Conservation (phyloP, 2,888 invertebrate genomes). For the Heliconius ismenius region DNA sequence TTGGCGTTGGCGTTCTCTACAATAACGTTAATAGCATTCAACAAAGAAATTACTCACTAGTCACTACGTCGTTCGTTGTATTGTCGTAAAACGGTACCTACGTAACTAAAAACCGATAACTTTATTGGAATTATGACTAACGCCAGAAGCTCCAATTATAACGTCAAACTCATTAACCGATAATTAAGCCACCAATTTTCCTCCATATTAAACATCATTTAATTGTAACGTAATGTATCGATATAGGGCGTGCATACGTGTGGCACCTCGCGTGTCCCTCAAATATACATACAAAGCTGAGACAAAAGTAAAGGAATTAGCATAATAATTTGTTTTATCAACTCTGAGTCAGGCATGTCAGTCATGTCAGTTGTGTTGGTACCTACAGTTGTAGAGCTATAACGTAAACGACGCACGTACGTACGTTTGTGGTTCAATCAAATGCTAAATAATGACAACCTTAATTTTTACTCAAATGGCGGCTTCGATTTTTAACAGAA, state of each 20-base stretch:
- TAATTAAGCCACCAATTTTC: constrained; percentile 26
- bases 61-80: not conserved
- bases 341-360: constrained; percentile 53
- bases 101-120: constrained; percentile 12
- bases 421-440: constrained; percentile 31
- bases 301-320: constrained; percentile 55
- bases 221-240: not conserved
- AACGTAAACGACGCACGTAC: constrained; percentile 54
- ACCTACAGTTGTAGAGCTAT: constrained; percentile 38
- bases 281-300: constrained; percentile 62
- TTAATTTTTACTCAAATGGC: constrained; percentile 16
- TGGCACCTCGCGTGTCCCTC: constrained; percentile 55
- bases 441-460: constrained; percentile 22
- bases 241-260: constrained; percentile 59
- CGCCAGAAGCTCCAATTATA: constrained; percentile 23
- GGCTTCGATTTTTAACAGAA: not conserved
- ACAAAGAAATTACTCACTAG: constrained; percentile 7
- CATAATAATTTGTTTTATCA: constrained; percentile 62
- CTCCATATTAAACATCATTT: constrained; percentile 18
- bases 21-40: not conserved
- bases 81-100: not conserved
- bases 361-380: constrained; percentile 30
- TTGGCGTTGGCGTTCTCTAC: too few species aligned
- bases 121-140: constrained; percentile 21
- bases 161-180: constrained; percentile 24